phyloP scores from a whole-genome alignment of 2,888 invertebrate genomes.

The Norana najaformis region DNA sequence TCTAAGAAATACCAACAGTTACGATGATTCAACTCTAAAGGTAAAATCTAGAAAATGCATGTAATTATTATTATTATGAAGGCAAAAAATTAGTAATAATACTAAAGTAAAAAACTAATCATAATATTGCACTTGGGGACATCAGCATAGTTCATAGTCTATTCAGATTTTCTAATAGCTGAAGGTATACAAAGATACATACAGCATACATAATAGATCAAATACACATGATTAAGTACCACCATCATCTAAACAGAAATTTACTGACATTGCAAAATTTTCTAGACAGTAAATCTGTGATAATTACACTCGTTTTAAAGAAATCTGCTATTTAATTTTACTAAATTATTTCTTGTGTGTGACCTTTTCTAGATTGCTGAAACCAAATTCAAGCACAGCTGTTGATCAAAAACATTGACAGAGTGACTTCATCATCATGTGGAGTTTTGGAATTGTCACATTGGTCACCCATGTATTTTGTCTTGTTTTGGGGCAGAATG shows the following conservation, averaged over 20 bases:
- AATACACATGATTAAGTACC: no score
- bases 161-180: not conserved
- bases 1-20: no score
- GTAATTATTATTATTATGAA: no score
- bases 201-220: not conserved
- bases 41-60: no score
- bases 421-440: not conserved
- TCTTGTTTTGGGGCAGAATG: not conserved
- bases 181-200: not conserved
- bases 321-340: not conserved
- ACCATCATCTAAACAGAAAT: no score
- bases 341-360: not conserved
- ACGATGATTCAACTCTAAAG: no score
- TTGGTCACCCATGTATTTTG: not conserved
- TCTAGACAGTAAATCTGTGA: not conserved
- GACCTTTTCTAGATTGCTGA: not conserved
- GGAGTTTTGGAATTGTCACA: not conserved
- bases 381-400: no score
- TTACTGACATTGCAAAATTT: not conserved
- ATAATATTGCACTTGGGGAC: no score
- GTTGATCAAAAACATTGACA: not conserved
- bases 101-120: no score
- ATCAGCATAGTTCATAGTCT: no score
- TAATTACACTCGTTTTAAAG: not conserved
- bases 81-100: no score